A percentile compares a stretch with the other conserved stretches of the same genome.
Conservation (phyloP, 2,888 invertebrate genomes). For the Latrodectus hesperus region DNA sequence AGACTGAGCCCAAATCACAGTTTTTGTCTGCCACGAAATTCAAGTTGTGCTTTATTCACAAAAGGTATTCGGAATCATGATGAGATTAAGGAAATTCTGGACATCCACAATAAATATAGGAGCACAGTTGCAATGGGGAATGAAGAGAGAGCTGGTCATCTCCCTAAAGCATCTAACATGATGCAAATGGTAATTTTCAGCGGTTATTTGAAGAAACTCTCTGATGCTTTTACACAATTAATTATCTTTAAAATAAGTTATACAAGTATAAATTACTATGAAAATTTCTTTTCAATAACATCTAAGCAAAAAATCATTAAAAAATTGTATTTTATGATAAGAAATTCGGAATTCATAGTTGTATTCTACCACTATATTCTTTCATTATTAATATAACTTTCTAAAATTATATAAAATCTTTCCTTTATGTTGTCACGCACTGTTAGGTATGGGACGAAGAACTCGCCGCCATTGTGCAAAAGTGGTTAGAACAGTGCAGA, state of each 20-base stretch:
- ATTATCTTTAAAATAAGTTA: too few relatives aligned
- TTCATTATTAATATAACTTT: background rate
- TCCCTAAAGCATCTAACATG: constrained; percentile 67
- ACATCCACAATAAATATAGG: constrained; percentile 59
- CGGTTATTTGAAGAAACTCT: too few relatives aligned
- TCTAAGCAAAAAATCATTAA: background rate
- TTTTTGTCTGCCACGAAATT: constrained; percentile 11
- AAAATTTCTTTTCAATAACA: background rate
- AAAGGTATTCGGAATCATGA: background rate
- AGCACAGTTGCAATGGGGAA: constrained; percentile 56
- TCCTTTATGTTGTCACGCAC: background rate
- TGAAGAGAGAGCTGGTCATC: constrained; percentile 33
- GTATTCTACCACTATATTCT: background rate
- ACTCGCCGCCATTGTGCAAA: constrained; percentile 62
- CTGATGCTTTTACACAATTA: too few relatives aligned
- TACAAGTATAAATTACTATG: too few relatives aligned
- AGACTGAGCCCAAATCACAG: constrained; percentile 12
- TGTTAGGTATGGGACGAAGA: constrained; percentile 66
- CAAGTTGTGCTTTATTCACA: background rate
- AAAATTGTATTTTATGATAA: background rate
- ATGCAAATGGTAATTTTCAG: constrained; percentile 46
- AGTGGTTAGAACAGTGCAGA: constrained; percentile 62
- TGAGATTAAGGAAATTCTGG: constrained; percentile 26
- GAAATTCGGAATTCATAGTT: background rate
- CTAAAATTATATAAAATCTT: background rate